Evolutionary conservation across 2,888 invertebrate species (phyloP).

Genomic region (Amorpha juglandis): DNA sequence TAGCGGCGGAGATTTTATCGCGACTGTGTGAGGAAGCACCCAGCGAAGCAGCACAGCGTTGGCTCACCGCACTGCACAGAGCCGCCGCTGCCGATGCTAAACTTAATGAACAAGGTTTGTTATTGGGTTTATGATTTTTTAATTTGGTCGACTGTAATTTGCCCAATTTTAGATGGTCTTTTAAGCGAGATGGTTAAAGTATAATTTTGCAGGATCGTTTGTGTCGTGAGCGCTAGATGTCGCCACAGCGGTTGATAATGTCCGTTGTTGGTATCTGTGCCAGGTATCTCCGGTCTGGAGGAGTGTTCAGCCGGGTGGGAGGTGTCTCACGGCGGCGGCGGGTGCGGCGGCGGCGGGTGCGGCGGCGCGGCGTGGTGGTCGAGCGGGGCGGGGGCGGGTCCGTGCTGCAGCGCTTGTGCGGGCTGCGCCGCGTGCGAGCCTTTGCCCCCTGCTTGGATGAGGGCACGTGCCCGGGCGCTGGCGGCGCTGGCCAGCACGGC

Average conservation of each 20-base stretch:
- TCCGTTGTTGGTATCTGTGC: too few relatives aligned
- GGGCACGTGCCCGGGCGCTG: slow-evolving; percentile 90
- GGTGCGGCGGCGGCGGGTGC: slow-evolving; percentile 55
- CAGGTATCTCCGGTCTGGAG: slow-evolving; percentile 64
- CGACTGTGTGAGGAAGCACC: slow-evolving; percentile 88
- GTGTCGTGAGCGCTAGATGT: too few relatives aligned
- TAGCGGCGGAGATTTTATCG: slow-evolving; percentile 87
- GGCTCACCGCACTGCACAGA: slow-evolving; percentile 91
- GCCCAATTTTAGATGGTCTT: too few relatives aligned
- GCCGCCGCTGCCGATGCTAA: slow-evolving; percentile 90
- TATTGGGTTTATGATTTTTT: neutral
- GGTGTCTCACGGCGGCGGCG: slow-evolving; percentile 52
- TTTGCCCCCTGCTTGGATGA: slow-evolving; percentile 59
- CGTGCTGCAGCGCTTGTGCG: slow-evolving; percentile 68
- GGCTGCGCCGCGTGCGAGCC: slow-evolving; percentile 81
- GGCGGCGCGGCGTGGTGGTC: too few relatives aligned
- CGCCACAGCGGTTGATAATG: too few relatives aligned
- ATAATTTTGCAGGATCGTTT: too few relatives aligned
- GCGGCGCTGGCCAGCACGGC: slow-evolving; percentile 83
- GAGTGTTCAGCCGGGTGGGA: slow-evolving; percentile 61
- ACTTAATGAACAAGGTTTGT: slow-evolving; percentile 78
- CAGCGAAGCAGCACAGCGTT: slow-evolving; percentile 95
- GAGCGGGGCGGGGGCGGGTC: slow-evolving; percentile 45
- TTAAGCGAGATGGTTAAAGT: too few relatives aligned
- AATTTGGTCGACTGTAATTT: too few relatives aligned